Conservation (phyloP, 1,140 invertebrate species). For the Thereuonema tuberculata region DNA sequence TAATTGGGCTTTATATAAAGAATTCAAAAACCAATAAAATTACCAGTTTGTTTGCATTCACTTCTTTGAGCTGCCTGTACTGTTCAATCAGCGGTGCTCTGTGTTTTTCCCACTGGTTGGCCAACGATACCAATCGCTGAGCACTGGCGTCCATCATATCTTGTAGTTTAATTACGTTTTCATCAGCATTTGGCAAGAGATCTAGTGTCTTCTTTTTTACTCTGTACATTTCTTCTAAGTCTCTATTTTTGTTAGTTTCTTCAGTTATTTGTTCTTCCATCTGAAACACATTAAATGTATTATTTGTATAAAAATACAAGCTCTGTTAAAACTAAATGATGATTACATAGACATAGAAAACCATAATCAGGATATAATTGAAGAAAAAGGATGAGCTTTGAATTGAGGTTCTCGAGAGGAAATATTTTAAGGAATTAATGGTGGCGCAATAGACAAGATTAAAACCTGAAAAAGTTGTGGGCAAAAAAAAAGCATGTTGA, state of each 20-base stretch:
- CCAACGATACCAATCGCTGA: conserved; percentile 44
- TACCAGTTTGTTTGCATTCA: conserved; percentile 43
- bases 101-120: conserved; percentile 53
- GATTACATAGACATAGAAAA: too few relatives aligned
- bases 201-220: conserved; percentile 45
- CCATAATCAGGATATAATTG: too few relatives aligned
- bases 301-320: background rate
- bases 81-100: conserved; percentile 46
- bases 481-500: too few relatives aligned
- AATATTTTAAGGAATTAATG: too few relatives aligned
- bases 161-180: conserved; percentile 48
- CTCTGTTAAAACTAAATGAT: background rate
- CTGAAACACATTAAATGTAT: conserved; percentile 10
- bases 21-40: conserved; percentile 23
- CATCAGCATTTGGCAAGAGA: conserved; percentile 44
- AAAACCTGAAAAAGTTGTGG: too few relatives aligned
- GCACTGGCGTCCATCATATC: conserved; percentile 42
- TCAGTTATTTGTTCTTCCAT: conserved; percentile 25
- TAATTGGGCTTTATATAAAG: too few relatives aligned
- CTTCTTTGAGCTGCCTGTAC: conserved; percentile 42
- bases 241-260: conserved; percentile 19
- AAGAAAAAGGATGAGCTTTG: too few relatives aligned
- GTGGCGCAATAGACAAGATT: too few relatives aligned
- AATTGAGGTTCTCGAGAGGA: too few relatives aligned
- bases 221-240: conserved; percentile 28